Conservation (phyloP, 2,888 invertebrate species). For the Tupiocoris notatus region DNA sequence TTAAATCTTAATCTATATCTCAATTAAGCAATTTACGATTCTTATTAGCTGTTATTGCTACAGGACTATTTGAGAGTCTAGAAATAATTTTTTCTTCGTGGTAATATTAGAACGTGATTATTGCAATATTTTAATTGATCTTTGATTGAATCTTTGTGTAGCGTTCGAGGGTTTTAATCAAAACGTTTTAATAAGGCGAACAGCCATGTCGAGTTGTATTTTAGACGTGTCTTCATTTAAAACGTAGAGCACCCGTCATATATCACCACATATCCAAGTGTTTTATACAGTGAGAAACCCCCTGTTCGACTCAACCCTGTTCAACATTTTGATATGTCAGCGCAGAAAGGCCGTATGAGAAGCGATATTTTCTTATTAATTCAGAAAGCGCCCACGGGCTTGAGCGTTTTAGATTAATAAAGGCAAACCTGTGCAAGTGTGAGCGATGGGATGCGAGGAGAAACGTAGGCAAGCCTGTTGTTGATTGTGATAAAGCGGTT, state of each 20-base stretch:
- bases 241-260: background rate
- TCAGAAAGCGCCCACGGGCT: slow-evolving; percentile 5
- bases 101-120: too few species aligned
- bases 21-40: too few species aligned
- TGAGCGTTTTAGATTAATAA: slow-evolving; percentile 34
- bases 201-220: background rate
- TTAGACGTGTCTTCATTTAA: background rate
- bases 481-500: slow-evolving; percentile 38
- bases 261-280: slow-evolving; percentile 12
- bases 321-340: slow-evolving; percentile 2
- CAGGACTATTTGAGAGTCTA: too few species aligned
- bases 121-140: too few species aligned
- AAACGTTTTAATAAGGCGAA: background rate
- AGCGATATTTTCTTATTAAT: slow-evolving; percentile 39
- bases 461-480: background rate
- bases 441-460: too few species aligned
- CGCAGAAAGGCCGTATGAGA: background rate
- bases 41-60: too few species aligned
- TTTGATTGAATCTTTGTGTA: too few species aligned
- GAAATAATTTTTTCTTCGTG: too few species aligned
- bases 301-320: background rate
- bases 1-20: too few species aligned
- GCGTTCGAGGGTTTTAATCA: background rate
- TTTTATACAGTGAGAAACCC: slow-evolving; percentile 2
- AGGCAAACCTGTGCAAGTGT: background rate